Conservation (phyloP, 2,888 invertebrate species). For the Keiferia lycopersicella region DNA sequence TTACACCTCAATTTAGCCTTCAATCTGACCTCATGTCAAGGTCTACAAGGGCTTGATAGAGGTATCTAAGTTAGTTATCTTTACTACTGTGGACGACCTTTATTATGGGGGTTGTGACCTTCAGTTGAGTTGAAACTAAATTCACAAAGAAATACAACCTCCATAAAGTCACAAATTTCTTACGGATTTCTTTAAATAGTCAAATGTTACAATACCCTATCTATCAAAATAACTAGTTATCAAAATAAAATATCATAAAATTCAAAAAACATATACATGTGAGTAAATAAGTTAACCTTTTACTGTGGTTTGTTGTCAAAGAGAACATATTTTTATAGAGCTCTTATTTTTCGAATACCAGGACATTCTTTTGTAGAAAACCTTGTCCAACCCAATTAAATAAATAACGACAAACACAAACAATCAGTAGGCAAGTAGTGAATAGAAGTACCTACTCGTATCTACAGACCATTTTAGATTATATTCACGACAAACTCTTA, state of each 20-base stretch:
- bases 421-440: not conserved
- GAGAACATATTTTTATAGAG: too few species aligned
- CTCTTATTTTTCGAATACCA: too few species aligned
- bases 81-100: not conserved
- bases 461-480: not conserved
- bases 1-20: not conserved
- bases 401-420: not conserved
- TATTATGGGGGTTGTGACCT: not conserved
- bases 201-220: too few species aligned
- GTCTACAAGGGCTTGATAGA: not conserved
- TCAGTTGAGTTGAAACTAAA: not conserved
- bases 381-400: not conserved
- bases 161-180: too few species aligned
- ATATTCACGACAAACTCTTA: not conserved
- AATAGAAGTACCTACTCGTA: not conserved
- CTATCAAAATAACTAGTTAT: too few species aligned
- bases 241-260: too few species aligned
- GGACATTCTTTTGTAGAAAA: not conserved
- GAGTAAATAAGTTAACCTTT: too few species aligned
- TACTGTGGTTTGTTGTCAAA: too few species aligned
- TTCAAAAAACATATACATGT: too few species aligned
- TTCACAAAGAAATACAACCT: too few species aligned
- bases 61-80: not conserved
- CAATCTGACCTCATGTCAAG: not conserved
- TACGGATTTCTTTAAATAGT: too few species aligned